Evolutionary conservation across 2,888 invertebrate genomes (phyloP), one percentile per base, ranked within the genome.

Genomic region (Opisthograptis luteolata): DNA sequence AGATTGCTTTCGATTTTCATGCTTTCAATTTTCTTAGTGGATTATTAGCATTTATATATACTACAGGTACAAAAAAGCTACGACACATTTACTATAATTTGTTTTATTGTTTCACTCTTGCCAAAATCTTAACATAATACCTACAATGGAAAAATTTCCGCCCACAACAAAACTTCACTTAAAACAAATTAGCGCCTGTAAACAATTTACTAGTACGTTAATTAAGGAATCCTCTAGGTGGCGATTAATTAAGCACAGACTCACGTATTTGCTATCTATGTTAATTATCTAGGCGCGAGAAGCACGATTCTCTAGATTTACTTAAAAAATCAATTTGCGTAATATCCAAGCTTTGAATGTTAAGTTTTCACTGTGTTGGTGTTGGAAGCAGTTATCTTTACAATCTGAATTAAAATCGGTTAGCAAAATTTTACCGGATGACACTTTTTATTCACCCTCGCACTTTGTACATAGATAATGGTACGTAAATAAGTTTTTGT

Each of bases 291-390:
- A 82, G 73, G 75, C 76, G 60, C 62, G 39, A 53, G 66, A 70
- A 73, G 79, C 83, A 81, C 83, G 85, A 85, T 81, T 81, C 73
- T 72, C 73, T 72, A 77, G 79, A 81, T 81, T 73, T 68, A 71
- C 62, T 67, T 19, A 22, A 72, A 74, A 74, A 73, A 69, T 55
- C 46, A 25, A 73, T 74, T 82, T 75, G 70, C 77, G 76, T 74
- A 74, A 68, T 67, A 62, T 45, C 48, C 51, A 39, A 31, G 20
- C 52, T 59, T 62, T 17, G 5, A 17, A 17, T 17, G 17, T 17
- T 3, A 17, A 17, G 17, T 24, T 24, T 24, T 9, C n/a, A n/a
- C n/a, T n/a, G n/a, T n/a, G n/a, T n/a, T n/a, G n/a, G n/a, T n/a
- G n/a, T n/a, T n/a, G n/a, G n/a, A n/a, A n/a, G n/a, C n/a, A n/a